Base-by-base conservation (phyloP, 2,797 vertebrate genomes). In the Phoeniculus purpureus region DNA sequence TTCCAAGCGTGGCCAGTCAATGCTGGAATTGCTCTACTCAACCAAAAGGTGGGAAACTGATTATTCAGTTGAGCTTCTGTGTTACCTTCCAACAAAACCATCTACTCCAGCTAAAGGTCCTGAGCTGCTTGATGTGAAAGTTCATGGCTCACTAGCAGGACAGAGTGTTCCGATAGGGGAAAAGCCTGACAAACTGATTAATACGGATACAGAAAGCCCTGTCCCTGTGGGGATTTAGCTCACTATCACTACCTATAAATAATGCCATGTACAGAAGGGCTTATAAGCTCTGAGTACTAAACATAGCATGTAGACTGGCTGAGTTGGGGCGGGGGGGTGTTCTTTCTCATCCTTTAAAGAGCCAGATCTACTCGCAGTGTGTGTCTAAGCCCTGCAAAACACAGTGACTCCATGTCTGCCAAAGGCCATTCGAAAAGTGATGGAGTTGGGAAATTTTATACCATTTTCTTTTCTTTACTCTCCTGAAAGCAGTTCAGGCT, bases 221-320 rank as follows among this genome's bases (percentile, higher is more conserved):
- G 81, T 92, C 51, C 76, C 91, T 31, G 58, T 18, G 64, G 64
- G 84, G 89, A 94, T 91, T 95, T 94, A 87, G 81, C 71, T 25
- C 23, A 87, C 54, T 95, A 94, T 60, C 89, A 78, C 94, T 71
- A 59, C 74, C 89, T 85, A 96, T 95, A 94, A 96, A 94, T 96
- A 96, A 93, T 86, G 89, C 58, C 48, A 13, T 52, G 80, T 60
- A 52, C 83, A 79, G 73, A 92, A 95, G 74, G 64, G 94, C 85
- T 96, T 94, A 94, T 65, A 43, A 92, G 90, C 87, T 96, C 92
- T 71, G 4, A 87, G 81, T n/a, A 6, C 92, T 96, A 94, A 96
- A 94, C 74, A 94, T 78, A 94, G 93, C 34, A 1, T 29, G 73
- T 27, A 70, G 72, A 20, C 48, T 61, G 65, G 5, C 40, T 62